Evolutionary conservation across 2,888 invertebrate species (phyloP), one percentile per base, ranked within the genome.

Genomic region (Lucinisca nassula): DNA sequence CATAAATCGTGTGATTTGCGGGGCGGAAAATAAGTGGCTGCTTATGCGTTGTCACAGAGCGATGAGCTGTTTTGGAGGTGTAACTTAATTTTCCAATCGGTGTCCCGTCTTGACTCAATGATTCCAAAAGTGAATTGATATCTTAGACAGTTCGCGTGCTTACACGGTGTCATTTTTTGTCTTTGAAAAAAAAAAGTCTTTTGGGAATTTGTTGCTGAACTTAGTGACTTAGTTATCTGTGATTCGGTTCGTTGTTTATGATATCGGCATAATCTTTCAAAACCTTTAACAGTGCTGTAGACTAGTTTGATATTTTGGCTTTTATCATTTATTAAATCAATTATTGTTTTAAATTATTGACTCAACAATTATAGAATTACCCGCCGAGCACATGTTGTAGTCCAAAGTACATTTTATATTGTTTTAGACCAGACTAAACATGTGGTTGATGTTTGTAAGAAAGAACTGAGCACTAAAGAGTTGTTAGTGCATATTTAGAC

Each of bases 71-170:
- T 40, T 74, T 74, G 45, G 45, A 74, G 74, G 40, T 40, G 24
- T 85, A 83, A 85, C 85, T 87, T 78, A 87, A 89, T 87, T 85
- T 85, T 84, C 87, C 87, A 89, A 89, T 89, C 89, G 85, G 58
- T 24, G 21, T 67, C 67, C 24, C 67, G 67, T 67, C 21, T 32
- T 67, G 67, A 67, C 8, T 67, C 14, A 67, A 10, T 67, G 67
- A 35, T 35, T 67, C 30, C 67, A 67, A n/a, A 35, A 35, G 67
- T 67, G 67, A 67, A 67, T 67, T 67, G 67, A 67, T 67, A 67
- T 67, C 67, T 67, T 35, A 67, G 67, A 67, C 67, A 30, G 35
- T 30, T 2, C 67, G 67, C 67, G 67, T 67, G 67, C 67, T 67
- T 35, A 67, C n/a, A 21, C 21, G 67, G 35, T 67, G 67, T 67